Evolutionary conservation across 2,888 invertebrate genomes (phyloP).

Genomic region (Apodemia duryi): DNA sequence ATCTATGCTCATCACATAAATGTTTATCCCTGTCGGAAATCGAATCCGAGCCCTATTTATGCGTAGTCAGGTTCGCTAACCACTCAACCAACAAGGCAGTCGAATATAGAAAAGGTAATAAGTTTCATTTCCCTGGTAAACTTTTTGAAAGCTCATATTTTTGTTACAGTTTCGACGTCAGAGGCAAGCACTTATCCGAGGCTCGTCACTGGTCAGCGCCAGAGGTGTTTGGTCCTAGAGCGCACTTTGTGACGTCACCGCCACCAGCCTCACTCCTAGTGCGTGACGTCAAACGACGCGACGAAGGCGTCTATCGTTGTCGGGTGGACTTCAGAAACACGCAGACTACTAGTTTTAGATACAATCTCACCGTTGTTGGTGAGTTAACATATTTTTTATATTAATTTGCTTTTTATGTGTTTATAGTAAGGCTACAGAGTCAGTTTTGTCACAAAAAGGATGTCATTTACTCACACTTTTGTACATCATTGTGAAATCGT

Average conservation of each 20-base stretch:
- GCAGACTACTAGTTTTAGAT: slow-evolving; percentile 92
- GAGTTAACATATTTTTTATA: slow-evolving; percentile 51
- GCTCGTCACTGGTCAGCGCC: slow-evolving; percentile 92
- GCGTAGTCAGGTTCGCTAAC: too few species aligned
- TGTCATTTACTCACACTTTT: too few species aligned
- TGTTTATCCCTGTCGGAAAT: too few species aligned
- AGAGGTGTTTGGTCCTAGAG: slow-evolving; percentile 91
- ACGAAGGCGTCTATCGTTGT: slow-evolving; percentile 94
- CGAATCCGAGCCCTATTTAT: too few species aligned
- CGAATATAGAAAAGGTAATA: too few species aligned
- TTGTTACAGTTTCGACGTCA: slow-evolving; percentile 89
- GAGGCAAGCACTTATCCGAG: slow-evolving; percentile 88
- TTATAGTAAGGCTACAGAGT: not conserved
- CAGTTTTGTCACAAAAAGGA: too few species aligned
- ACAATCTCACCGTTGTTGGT: slow-evolving; percentile 95
- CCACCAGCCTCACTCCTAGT: slow-evolving; percentile 88
- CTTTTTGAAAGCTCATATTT: not conserved
- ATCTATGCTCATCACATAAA: too few species aligned
- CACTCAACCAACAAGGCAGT: too few species aligned
- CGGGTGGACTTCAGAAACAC: slow-evolving; percentile 94
- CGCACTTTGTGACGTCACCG: slow-evolving; percentile 89
- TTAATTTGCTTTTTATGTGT: not conserved
- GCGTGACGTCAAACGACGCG: slow-evolving; percentile 89
- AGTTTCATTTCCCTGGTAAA: too few species aligned
- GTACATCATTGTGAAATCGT: too few species aligned